Base-by-base conservation (phyloP, 2,113 vertebrate species). In the Pollimyrus isidori region DNA sequence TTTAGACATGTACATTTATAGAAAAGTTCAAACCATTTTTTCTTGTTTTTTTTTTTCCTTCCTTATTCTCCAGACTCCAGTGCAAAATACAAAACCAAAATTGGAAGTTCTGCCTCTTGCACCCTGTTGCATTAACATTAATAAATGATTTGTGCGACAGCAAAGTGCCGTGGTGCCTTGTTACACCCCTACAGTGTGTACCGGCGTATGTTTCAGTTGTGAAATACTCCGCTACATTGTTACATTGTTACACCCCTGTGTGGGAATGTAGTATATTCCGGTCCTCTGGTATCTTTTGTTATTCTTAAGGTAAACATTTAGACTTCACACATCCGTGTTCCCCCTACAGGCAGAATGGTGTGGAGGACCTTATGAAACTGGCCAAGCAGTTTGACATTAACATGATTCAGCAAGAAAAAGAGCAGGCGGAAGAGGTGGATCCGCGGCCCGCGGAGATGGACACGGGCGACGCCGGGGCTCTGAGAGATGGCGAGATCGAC, bases 301-400 rank as follows among this genome's bases (percentile, higher is more conserved):
- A 42, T 5, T 48, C 39, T 13, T 46, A 89, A 85, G n/a, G 48
- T 26, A 30, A n/a, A 45, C 2, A n/a, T 46, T 39, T 85, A 42
- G 1, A 58, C 23, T 4, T 88, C 26, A 21, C 30, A 23, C 19
- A n/a, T 21, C 39, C 35, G n/a, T 62, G 6, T 45, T 69, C 62
- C 46, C 35, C 17, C n/a, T 15, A 17, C 90, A 96, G 95, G 48
- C 93, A 92, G 45, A 96, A 92, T 91, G 92, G 91, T 0, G 97
- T 97, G 84, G 97, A 98, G 26, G 96, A 97, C 48, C 95, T 99
- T 73, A 96, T 98, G 96, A 97, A 97, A 89, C 93, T 99, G 89
- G 98, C 98, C 89, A 95, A 95, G 58, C 96, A 97, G 92, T 98
- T 99, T 92, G 98, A 99, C 94, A 96, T 96, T 93, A 98, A 97